A percentile compares a stretch with the other conserved stretches of the same genome.
Evolutionary conservation across 2,113 vertebrate genomes (phyloP).

Genomic region (Procapra przewalskii): DNA sequence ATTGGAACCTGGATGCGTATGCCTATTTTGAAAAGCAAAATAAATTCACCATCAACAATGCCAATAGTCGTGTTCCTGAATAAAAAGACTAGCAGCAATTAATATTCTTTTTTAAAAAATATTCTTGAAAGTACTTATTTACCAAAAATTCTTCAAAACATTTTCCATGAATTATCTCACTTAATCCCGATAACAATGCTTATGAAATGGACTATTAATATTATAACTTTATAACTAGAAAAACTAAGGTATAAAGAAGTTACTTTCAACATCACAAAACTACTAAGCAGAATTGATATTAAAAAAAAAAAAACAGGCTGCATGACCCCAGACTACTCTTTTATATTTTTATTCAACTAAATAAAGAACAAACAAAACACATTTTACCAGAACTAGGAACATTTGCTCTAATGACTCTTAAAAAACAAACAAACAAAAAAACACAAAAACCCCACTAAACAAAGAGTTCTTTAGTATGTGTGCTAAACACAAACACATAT

Average conservation of each 20-base stretch:
- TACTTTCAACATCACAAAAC: neutral
- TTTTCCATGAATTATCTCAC: neutral
- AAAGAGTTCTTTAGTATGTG: neutral
- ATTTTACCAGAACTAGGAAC: neutral
- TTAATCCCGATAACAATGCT: neutral
- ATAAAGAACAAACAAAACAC: neutral
- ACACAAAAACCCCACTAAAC: neutral
- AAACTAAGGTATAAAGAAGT: neutral
- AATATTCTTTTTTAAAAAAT: neutral
- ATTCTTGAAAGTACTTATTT: neutral
- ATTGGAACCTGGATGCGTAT: neutral
- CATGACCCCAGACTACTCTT: neutral
- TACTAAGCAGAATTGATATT: neutral
- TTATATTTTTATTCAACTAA: neutral
- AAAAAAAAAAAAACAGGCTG: neutral
- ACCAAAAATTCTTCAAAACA: neutral
- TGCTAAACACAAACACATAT: neutral
- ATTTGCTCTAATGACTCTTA: conserved; percentile 10
- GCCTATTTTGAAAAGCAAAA: neutral
- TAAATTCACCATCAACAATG: neutral
- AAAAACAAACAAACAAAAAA: neutral
- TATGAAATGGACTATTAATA: neutral
- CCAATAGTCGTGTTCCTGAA: neutral
- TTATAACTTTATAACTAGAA: neutral
- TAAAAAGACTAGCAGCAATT: neutral